Evolutionary conservation across 1,140 invertebrate genomes (phyloP).

Genomic region (Zaprionus capensis): DNA sequence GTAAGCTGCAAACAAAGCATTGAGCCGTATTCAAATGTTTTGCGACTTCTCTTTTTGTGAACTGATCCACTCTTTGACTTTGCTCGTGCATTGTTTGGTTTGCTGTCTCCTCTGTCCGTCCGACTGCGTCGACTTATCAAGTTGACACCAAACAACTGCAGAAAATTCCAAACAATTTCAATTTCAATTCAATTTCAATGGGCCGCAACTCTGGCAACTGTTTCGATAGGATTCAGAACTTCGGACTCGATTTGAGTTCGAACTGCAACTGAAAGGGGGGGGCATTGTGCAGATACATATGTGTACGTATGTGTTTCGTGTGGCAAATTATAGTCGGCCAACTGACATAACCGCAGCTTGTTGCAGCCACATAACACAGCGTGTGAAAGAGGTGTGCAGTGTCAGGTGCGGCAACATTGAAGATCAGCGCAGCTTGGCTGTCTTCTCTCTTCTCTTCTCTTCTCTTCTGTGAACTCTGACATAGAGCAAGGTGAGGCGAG

Average conservation of each 20-base stretch:
- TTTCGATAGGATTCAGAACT: neutral
- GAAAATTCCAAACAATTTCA: slow-evolving; percentile 71
- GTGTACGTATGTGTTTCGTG: slow-evolving; percentile 52
- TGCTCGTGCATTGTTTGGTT: slow-evolving; percentile 38
- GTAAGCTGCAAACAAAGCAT: slow-evolving; percentile 6
- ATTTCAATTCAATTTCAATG: slow-evolving; percentile 66
- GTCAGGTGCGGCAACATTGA: slow-evolving; percentile 57
- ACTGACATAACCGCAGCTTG: slow-evolving; percentile 67
- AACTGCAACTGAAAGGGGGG: neutral
- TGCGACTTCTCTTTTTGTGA: neutral
- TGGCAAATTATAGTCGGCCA: slow-evolving; percentile 69
- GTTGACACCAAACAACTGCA: slow-evolving; percentile 78
- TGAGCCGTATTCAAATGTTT: slow-evolving; percentile 15
- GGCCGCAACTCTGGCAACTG: slow-evolving; percentile 14
- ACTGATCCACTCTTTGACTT: slow-evolving; percentile 17
- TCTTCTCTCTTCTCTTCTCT: slow-evolving; percentile 4
- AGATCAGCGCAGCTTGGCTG: slow-evolving; percentile 31
- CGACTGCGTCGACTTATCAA: slow-evolving; percentile 60
- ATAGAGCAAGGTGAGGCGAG: neutral
- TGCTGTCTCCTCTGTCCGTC: neutral
- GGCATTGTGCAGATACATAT: slow-evolving; percentile 15
- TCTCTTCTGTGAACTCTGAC: slow-evolving; percentile 21
- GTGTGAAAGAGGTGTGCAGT: slow-evolving; percentile 54
- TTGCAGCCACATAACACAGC: slow-evolving; percentile 24
- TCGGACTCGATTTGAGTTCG: slow-evolving; percentile 44